A percentile compares a stretch with the other conserved stretches of the same genome.
Evolutionary conservation across 2,888 invertebrate species (phyloP).

Genomic region (Drosophila neotestacea): DNA sequence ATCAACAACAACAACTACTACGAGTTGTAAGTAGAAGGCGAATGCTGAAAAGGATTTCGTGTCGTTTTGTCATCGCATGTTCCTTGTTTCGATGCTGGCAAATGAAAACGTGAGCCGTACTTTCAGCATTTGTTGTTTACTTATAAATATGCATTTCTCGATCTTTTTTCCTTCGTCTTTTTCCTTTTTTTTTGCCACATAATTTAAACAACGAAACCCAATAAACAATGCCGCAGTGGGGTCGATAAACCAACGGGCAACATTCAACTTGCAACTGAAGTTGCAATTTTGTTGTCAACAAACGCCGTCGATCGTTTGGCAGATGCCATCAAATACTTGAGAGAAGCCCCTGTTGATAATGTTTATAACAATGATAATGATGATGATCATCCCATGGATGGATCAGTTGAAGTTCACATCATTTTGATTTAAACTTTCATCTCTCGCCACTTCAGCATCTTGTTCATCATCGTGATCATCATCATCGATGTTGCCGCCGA

Average conservation of each 20-base stretch:
- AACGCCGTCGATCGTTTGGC: conserved; percentile 51
- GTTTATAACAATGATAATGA: conserved; percentile 19
- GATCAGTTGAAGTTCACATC: conserved; percentile 41
- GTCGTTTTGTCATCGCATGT: conserved; percentile 82
- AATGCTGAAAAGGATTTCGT: conserved; percentile 74
- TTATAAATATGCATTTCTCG: conserved; percentile 79
- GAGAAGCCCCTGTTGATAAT: conserved; percentile 28
- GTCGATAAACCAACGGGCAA: conserved; percentile 32
- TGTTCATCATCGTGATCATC: conserved; percentile 26
- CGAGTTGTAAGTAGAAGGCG: conserved; percentile 28
- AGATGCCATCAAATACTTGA: conserved; percentile 79
- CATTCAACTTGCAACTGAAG: conserved; percentile 58
- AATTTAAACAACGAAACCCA: conserved; percentile 72
- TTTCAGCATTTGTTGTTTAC: conserved; percentile 54
- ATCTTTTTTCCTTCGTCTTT: conserved; percentile 26
- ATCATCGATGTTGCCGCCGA: conserved; percentile 51
- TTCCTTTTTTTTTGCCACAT: conserved; percentile 55
- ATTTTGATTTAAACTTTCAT: conserved; percentile 72
- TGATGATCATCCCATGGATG: conserved; percentile 24
- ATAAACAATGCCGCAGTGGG: conserved; percentile 69
- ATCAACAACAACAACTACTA: conserved; percentile 13
- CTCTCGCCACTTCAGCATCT: conserved; percentile 48
- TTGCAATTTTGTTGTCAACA: conserved; percentile 78
- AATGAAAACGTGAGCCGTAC: conserved; percentile 75
- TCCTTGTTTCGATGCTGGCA: conserved; percentile 50